A percentile compares a stretch with the other conserved stretches of the same genome.
These are phyloP conservation scores for Lacerta bilineata DNA, from an alignment of 2,797 vertebrate genomes.

Conservation along the genomic window DNA sequence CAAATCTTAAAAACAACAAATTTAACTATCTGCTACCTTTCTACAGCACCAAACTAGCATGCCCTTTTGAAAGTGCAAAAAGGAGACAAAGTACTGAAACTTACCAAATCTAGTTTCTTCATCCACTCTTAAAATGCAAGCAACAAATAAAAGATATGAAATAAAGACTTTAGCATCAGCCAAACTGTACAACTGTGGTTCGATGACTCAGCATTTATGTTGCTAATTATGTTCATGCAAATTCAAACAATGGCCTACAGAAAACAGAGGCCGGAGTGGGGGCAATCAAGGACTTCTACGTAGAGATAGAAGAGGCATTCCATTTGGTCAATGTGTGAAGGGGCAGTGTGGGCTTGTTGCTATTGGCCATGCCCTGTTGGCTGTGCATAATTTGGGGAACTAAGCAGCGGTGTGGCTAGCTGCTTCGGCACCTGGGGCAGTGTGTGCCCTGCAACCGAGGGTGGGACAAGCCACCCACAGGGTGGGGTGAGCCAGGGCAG, in stretches of 20 bases:
- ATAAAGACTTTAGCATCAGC: background rate
- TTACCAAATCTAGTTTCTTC: constrained; percentile 2
- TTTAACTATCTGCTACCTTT: background rate
- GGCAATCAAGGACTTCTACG: background rate
- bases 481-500: no score
- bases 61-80: background rate
- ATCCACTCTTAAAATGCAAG: constrained; percentile 3
- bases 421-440: no score
- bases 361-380: background rate
- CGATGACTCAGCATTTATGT: background rate
- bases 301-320: background rate
- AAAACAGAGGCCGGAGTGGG: background rate
- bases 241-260: background rate
- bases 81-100: background rate
- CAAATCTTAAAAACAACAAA: background rate
- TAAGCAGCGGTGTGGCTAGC: no score
- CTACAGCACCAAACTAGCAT: background rate
- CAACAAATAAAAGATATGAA: constrained; percentile 1
- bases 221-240: rapidly evolving
- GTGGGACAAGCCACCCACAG: no score
- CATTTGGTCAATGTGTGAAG: background rate
- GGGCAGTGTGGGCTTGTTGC: background rate
- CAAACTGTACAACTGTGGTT: background rate
- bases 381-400: background rate
- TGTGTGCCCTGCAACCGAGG: no score